These are phyloP conservation scores for Germaria angustata DNA, from an alignment of 2,888 invertebrate species.

Conservation along the genomic window DNA sequence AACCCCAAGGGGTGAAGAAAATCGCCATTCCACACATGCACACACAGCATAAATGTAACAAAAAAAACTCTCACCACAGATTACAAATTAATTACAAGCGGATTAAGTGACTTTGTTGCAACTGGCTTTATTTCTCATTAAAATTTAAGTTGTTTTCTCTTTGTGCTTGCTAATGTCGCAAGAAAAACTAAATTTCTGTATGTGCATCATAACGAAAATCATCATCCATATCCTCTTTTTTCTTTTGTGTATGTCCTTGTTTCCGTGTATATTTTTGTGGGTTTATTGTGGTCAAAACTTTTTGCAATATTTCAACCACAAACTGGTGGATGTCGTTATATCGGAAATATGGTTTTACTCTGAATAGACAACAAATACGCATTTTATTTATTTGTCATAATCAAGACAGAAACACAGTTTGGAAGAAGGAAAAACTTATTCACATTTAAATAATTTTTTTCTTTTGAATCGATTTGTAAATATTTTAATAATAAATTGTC, in stretches of 20 bases:
- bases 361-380: slow-evolving; percentile 12
- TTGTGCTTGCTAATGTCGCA: neutral
- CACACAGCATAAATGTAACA: neutral
- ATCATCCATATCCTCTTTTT: neutral
- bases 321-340: slow-evolving; percentile 63
- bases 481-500: too few species aligned
- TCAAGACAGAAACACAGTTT: neutral
- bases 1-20: neutral
- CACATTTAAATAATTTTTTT: neutral
- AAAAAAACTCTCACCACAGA: too few species aligned
- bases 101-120: too few species aligned
- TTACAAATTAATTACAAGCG: neutral
- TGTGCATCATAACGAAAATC: too few species aligned
- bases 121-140: neutral
- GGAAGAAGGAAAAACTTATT: neutral
- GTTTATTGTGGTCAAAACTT: slow-evolving; percentile 8
- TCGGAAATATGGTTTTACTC: slow-evolving; percentile 54
- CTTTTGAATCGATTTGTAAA: too few species aligned
- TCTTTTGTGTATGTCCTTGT: neutral
- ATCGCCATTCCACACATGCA: neutral
- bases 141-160: neutral
- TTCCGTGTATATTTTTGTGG: neutral
- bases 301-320: slow-evolving; percentile 51
- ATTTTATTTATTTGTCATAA: neutral
- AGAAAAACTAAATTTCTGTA: neutral